Evolutionary conservation across 2,888 invertebrate genomes (phyloP).

Genomic region (Ophion ellenae): DNA sequence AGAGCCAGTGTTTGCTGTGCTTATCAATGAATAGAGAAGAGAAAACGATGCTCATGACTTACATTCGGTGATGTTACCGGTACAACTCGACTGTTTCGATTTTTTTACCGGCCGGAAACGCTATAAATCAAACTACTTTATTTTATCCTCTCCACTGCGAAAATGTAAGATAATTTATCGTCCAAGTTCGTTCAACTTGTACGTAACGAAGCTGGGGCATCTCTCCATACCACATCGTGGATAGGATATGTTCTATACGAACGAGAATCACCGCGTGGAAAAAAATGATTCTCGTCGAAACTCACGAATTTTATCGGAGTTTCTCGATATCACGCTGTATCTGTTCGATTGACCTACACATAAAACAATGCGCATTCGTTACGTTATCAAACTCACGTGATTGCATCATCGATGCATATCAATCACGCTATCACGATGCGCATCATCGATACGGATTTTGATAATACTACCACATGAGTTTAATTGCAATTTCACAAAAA

Average conservation of each 20-base stretch:
- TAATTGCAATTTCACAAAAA: neutral
- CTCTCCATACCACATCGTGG: neutral
- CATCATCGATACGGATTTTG: neutral
- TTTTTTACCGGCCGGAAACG: neutral
- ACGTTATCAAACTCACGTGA: too few relatives aligned
- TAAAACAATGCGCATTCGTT: too few relatives aligned
- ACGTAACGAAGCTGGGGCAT: neutral
- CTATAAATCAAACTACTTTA: slow-evolving; percentile 4
- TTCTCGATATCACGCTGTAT: neutral
- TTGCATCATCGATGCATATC: too few relatives aligned
- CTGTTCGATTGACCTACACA: neutral
- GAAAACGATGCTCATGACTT: too few relatives aligned
- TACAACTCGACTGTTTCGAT: too few relatives aligned
- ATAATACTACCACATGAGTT: too few relatives aligned
- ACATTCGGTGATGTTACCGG: neutral
- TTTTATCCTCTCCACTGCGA: neutral
- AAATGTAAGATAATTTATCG: neutral
- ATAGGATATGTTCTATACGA: neutral
- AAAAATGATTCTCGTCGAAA: neutral
- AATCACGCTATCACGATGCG: too few relatives aligned
- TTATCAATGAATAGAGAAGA: too few relatives aligned
- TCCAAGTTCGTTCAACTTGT: slow-evolving; percentile 34
- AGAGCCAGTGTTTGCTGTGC: too few relatives aligned
- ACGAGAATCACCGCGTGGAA: neutral
- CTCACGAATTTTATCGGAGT: neutral